phyloP scores from a whole-genome alignment of 2,797 vertebrate species.

The Chromis chromis region DNA sequence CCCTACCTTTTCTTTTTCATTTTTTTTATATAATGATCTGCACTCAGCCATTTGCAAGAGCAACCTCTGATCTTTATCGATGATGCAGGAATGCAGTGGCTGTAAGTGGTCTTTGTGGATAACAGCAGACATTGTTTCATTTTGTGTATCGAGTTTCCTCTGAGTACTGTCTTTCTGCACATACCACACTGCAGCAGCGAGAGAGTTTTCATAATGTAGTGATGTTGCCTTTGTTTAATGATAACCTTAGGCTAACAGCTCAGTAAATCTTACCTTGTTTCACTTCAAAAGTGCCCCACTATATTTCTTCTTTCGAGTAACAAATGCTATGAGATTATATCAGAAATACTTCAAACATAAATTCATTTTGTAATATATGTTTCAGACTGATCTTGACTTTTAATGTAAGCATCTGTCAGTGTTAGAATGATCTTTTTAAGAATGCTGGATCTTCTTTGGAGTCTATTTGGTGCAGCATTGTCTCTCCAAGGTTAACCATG shows the following conservation, averaged over 20 bases:
- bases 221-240: too few species aligned
- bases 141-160: constrained; percentile 56
- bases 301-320: neutral
- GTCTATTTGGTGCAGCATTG: neutral
- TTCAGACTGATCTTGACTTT: neutral
- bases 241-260: too few species aligned
- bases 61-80: constrained; percentile 61
- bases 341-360: neutral
- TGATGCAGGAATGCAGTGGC: constrained; percentile 53
- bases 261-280: constrained; percentile 3
- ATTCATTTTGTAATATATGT: neutral
- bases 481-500: neutral
- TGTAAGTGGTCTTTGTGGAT: constrained; percentile 29
- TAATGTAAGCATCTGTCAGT: neutral
- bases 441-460: constrained; percentile 3
- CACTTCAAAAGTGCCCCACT: neutral
- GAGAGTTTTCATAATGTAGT: neutral
- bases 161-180: neutral
- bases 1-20: neutral
- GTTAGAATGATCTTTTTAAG: neutral
- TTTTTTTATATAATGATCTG: constrained; percentile 14
- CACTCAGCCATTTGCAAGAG: constrained; percentile 26
- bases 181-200: neutral
- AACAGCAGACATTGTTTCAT: constrained; percentile 43
- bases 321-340: neutral